phyloP scores from a whole-genome alignment of 2,797 vertebrate species.

The Halcyon leucocephala region DNA sequence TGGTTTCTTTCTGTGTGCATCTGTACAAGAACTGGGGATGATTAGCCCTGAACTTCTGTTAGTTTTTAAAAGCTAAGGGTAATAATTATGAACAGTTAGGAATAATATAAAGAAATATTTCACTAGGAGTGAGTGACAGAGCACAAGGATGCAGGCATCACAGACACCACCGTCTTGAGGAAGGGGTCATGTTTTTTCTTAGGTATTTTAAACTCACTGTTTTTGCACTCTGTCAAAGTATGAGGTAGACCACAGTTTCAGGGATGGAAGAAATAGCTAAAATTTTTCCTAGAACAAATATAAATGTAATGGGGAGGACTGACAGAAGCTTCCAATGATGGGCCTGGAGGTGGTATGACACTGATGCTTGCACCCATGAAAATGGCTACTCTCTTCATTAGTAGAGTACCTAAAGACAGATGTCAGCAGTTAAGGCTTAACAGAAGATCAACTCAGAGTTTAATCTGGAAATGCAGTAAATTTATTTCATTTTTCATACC shows the following conservation, averaged over 20 bases:
- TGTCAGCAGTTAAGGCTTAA: neutral
- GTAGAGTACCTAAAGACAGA: neutral
- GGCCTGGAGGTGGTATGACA: neutral
- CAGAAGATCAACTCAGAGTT: neutral
- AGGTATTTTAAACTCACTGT: neutral
- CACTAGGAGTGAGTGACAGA: neutral
- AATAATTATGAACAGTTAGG: neutral
- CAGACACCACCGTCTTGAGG: neutral
- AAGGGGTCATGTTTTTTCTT: neutral
- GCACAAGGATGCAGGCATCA: neutral
- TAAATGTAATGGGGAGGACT: neutral
- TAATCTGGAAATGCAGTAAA: neutral
- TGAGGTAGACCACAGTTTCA: neutral
- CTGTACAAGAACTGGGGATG: neutral
- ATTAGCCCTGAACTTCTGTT: neutral
- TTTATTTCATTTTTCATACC: neutral
- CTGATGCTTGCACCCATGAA: neutral
- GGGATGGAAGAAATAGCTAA: neutral
- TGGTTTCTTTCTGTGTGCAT: neutral
- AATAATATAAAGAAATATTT: neutral
- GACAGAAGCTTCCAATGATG: neutral
- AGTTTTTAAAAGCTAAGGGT: neutral
- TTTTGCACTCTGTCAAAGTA: neutral
- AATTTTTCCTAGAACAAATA: neutral
- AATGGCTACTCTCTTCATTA: neutral